Percentiles rank a stretch among this genome's conserved stretches.
phyloP scores from a whole-genome alignment of 2,113 vertebrate genomes.

The Puntigrus tetrazona region DNA sequence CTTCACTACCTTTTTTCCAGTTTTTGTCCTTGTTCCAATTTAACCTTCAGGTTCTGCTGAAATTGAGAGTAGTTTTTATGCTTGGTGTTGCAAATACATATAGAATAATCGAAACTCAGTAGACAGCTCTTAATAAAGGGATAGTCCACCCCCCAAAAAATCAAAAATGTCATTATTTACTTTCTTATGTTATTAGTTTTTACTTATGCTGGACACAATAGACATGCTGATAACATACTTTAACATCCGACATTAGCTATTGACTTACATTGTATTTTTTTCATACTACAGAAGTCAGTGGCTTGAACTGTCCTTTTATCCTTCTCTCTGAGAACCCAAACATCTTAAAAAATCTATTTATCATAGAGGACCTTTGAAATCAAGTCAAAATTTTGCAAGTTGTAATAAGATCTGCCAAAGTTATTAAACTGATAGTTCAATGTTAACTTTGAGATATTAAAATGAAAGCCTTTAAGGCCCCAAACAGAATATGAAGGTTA shows the following conservation, averaged over 20 bases:
- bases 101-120: neutral
- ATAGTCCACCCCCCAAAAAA: neutral
- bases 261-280: neutral
- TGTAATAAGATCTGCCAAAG: neutral
- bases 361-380: neutral
- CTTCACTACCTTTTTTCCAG: neutral
- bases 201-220: neutral
- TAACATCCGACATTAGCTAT: neutral
- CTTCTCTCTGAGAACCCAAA: neutral
- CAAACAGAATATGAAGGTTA: neutral
- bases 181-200: neutral
- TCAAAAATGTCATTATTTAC: neutral
- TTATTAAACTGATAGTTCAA: neutral
- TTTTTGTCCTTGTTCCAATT: constrained; percentile 9
- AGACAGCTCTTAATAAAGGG: neutral
- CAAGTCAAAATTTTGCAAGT: neutral
- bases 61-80: neutral
- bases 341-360: neutral
- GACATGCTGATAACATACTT: neutral
- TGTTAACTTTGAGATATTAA: neutral
- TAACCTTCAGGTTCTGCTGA: neutral
- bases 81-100: neutral
- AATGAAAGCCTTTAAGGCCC: neutral
- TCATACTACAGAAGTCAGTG: neutral
- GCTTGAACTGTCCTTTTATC: neutral